Conservation (phyloP, 2,888 invertebrate genomes). For the Nephrocerus scutellatus region DNA sequence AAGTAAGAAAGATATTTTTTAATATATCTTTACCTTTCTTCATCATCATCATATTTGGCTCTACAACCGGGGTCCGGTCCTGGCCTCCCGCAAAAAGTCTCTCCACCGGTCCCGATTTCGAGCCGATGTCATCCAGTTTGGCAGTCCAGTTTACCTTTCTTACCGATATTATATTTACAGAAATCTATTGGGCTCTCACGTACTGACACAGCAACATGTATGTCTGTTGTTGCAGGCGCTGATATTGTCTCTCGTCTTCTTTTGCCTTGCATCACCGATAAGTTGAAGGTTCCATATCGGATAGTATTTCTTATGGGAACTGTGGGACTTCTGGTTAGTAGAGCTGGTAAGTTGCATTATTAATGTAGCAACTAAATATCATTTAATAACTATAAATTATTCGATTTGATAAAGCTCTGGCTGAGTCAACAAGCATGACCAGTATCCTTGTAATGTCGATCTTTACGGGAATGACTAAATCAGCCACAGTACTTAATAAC, state of each 20-base stretch:
- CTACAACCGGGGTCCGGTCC: too few relatives aligned
- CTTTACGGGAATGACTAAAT: conserved; percentile 63
- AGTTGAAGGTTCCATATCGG: conserved; percentile 55
- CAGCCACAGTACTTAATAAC: conserved; percentile 66
- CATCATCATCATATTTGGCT: too few relatives aligned
- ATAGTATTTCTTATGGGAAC: conserved; percentile 59
- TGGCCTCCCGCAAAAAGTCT: too few relatives aligned
- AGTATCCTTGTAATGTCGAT: conserved; percentile 53
- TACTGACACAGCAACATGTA: conserved; percentile 58
- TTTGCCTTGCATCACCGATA: conserved; percentile 58
- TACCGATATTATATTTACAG: conserved; percentile 23
- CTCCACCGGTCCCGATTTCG: too few relatives aligned
- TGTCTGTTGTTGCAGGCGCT: conserved; percentile 63
- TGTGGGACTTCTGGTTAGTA: conserved; percentile 51
- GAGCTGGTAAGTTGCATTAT: conserved; percentile 27
- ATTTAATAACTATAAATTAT: not conserved
- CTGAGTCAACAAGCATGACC: conserved; percentile 53
- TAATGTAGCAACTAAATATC: not conserved
- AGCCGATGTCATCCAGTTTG: too few relatives aligned
- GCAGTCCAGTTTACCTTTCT: too few relatives aligned
- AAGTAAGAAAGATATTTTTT: too few relatives aligned
- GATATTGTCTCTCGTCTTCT: conserved; percentile 61
- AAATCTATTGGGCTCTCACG: conserved; percentile 43
- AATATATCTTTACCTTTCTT: too few relatives aligned
- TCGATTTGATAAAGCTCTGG: conserved; percentile 52